Percentiles rank a stretch among this genome's conserved stretches.
Evolutionary conservation across 53 echinoderm and acorn worm genomes (phyloP).

Genomic region (Astropecten irregularis): DNA sequence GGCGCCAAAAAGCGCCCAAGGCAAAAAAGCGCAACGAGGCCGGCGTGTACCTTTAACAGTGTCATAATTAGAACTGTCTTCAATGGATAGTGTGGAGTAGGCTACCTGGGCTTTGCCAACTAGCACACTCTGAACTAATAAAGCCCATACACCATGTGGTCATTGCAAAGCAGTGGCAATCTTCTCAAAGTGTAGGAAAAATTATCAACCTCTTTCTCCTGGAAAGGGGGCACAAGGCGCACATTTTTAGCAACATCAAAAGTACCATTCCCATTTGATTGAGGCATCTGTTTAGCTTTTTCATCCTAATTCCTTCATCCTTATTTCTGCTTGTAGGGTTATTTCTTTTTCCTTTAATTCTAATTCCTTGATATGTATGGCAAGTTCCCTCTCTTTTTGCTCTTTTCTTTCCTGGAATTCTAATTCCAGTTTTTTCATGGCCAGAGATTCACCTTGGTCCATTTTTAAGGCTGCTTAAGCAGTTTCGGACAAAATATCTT

Average conservation of each 20-base stretch:
- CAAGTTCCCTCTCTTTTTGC: too few species aligned
- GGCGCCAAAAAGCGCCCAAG: too few species aligned
- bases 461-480: too few species aligned
- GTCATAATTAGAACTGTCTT: conserved; percentile 60
- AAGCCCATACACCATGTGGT: conserved; percentile 53
- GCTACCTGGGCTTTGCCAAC: conserved; percentile 60
- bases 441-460: too few species aligned
- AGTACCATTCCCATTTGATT: not conserved
- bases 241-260: conserved; percentile 54
- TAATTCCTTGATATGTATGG: too few species aligned
- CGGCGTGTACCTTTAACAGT: conserved; percentile 54
- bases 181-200: conserved; percentile 56
- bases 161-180: conserved; percentile 58
- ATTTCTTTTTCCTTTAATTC: too few species aligned
- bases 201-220: conserved; percentile 56
- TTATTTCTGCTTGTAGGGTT: too few species aligned
- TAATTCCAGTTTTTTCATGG: too few species aligned
- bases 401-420: too few species aligned
- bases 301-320: conserved; percentile 26
- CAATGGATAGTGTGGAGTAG: conserved; percentile 50
- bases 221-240: conserved; percentile 52
- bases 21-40: too few species aligned
- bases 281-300: not conserved
- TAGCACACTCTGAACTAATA: conserved; percentile 58
- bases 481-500: too few species aligned